Percentiles rank a stretch among this genome's conserved stretches.
Conservation (phyloP, 2,113 vertebrate genomes). For the Anguilla rostrata region DNA sequence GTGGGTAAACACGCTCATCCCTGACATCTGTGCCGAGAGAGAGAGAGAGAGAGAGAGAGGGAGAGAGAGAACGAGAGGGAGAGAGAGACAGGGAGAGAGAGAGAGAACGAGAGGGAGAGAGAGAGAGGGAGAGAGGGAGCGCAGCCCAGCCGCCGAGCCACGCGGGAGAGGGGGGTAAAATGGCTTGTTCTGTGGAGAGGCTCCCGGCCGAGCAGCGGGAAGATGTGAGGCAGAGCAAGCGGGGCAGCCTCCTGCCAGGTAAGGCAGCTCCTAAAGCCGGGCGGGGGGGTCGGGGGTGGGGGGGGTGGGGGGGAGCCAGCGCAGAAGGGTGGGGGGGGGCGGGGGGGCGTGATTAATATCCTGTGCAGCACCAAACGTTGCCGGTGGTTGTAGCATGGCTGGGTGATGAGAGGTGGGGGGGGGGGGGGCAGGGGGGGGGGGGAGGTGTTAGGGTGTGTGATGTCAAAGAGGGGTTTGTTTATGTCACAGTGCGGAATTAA, state of each 20-base stretch:
- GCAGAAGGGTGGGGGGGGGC: not conserved
- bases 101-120: conserved; percentile 41
- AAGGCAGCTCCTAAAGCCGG: conserved; percentile 46
- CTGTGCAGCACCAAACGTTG: conserved; percentile 3
- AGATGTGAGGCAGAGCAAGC: conserved; percentile 71
- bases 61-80: conserved; percentile 56
- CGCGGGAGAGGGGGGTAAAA: conserved; percentile 59
- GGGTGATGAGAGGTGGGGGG: conserved; percentile 5
- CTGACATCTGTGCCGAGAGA: conserved; percentile 70
- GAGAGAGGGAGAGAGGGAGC: conserved; percentile 36
- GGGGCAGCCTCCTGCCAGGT: conserved; percentile 75
- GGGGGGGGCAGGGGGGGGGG: conserved; percentile 21
- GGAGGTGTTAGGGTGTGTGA: conserved; percentile 40
- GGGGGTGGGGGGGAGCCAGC: not conserved
- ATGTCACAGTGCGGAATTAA: conserved; percentile 23
- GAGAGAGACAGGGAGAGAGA: conserved; percentile 42
- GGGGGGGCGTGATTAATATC: conserved; percentile 2
- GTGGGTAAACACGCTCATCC: conserved; percentile 72
- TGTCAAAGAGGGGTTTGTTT: conserved; percentile 26
- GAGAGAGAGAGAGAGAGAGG: conserved; percentile 51
- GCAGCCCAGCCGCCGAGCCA: no score
- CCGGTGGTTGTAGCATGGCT: conserved; percentile 20
- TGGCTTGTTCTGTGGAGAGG: conserved; percentile 80
- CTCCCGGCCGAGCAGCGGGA: conserved; percentile 74
- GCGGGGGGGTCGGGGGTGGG: not conserved